Base-by-base conservation (phyloP, 2,888 invertebrate genomes). In the Lepidonotus clava region DNA sequence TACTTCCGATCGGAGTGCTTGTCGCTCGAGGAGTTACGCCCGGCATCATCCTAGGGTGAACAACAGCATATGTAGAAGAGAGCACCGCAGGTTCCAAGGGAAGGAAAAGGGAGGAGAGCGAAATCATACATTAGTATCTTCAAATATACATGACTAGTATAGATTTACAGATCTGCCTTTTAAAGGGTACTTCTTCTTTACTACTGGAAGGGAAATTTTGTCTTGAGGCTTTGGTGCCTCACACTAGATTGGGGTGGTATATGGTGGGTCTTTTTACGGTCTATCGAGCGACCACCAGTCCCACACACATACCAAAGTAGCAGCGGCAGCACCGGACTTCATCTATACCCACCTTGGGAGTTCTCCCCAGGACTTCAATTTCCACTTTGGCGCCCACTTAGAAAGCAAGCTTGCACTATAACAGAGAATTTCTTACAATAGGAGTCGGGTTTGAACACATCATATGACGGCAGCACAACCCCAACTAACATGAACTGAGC, bases 381-480 rank as follows among this genome's bases (percentile, higher is more conserved):
- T 80, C 80, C 80, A 46, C 46, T 71, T 71, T 71, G 80, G 14
- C 46, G 80, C 80, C 80, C 80, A 80, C 51, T 80, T 80, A 80
- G 80, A 80, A 80, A 46, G 80, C 80, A 80, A 80, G 46, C 80
- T 80, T 80, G 80, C 80, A 46, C 80, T 80, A 80, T 80, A 80
- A 80, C 80, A 80, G 80, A 80, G 80, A 80, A 80, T 41, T 40
- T 41, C 46, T 80, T 28, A 80, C 80, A n/a, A 80, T 80, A 41
- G 80, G 80, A 80, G 46, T 80, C 32, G 18, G 80, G 51, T 36
- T 36, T 71, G 71, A 24, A 80, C 80, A 51, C 46, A 41, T 41
- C n/a, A 80, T 34, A 80, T 18, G 38, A 71, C 34, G 71, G 38
- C 36, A 71, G 14, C n/a, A 71, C 8, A 38, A n/a, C 0, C 11